Evolutionary conservation across 2,113 vertebrate genomes (phyloP).

Genomic region (Gobiocypris rarus): DNA sequence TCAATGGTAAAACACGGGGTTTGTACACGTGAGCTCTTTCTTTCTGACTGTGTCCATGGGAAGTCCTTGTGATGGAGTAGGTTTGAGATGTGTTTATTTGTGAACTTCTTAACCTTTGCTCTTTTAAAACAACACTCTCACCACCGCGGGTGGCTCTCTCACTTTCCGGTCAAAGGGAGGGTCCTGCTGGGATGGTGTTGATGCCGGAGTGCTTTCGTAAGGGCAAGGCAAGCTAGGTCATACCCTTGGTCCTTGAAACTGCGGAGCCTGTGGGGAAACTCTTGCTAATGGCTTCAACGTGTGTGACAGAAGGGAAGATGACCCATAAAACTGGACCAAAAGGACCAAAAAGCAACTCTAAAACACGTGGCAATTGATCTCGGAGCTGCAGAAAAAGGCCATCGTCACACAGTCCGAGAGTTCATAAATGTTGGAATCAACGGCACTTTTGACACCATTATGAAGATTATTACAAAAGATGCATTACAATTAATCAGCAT

Average conservation of each 20-base stretch:
- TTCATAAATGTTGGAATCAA: background rate
- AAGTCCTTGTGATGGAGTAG: slow-evolving; percentile 58
- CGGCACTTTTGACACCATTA: slow-evolving; percentile 3
- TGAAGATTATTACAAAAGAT: no score
- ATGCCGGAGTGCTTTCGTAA: slow-evolving; percentile 56
- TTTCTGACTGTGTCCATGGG: slow-evolving; percentile 47
- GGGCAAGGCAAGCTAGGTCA: slow-evolving; percentile 70
- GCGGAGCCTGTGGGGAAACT: slow-evolving; percentile 68
- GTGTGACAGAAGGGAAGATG: slow-evolving; percentile 56
- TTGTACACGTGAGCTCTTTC: background rate
- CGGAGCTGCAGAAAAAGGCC: background rate
- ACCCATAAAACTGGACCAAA: slow-evolving; percentile 14
- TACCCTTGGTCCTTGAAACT: slow-evolving; percentile 69
- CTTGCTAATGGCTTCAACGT: slow-evolving; percentile 74
- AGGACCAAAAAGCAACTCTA: slow-evolving; percentile 9
- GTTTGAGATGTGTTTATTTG: slow-evolving; percentile 71
- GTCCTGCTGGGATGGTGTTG: slow-evolving; percentile 46
- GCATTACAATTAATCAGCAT: slow-evolving; percentile 71
- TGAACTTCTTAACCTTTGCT: slow-evolving; percentile 59
- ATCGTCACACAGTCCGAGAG: background rate
- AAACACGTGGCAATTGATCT: background rate
- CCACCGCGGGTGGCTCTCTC: slow-evolving; percentile 34
- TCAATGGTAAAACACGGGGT: background rate
- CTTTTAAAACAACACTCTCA: slow-evolving; percentile 33
- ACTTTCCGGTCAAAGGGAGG: slow-evolving; percentile 15